Base-by-base conservation (phyloP, 2,888 invertebrate species). In the Eucera pruinosa region DNA sequence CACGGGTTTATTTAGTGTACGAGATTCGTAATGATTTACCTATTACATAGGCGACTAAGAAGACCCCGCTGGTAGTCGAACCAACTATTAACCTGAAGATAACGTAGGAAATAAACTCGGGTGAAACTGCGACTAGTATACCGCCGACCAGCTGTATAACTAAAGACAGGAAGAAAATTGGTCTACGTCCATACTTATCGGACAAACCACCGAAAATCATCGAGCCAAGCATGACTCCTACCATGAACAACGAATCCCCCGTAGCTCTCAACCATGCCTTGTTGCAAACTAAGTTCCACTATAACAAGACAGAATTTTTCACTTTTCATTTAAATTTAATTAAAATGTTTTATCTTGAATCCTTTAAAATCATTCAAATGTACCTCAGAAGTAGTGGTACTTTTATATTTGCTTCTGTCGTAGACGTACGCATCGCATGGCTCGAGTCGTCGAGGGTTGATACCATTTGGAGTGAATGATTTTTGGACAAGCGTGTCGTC, bases 21-120 rank as follows among this genome's bases (percentile, higher is more conserved):
- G 30, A 3, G 13, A 43, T 30, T 20, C 7, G 4, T 30, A 57
- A 58, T 18, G 7, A 27, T 92, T 93, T 93, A 94, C 96, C 96
- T 83, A 96, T 95, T 57, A 96, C 96, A 91, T 96, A 96, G 52
- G 96, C 95, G 23, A 96, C 96, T 72, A 96, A 93, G 88, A 96
- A 96, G 11, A 96, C 95, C 1, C 96, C 96, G 6, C 96, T 96
- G 9, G 96, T 96, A 11, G 96, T 95, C 13, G 95, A 94, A 15
- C 96, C 96, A 27, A 96, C 94, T 58, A 96, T 89, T 74, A 95
- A 91, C 78, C 96, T 93, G 48, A 95, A 94, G 66, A 95, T 89
- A 13, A 95, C 94, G 87, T 95, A 96, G 54, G 94, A 94, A 88
- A 95, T 93, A 89, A 95, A 95, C 85, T 96, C 95, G 0, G 95